Evolutionary conservation across 2,888 invertebrate genomes (phyloP), one percentile per base, ranked within the genome.

Genomic region (Chrysina gloriosa): DNA sequence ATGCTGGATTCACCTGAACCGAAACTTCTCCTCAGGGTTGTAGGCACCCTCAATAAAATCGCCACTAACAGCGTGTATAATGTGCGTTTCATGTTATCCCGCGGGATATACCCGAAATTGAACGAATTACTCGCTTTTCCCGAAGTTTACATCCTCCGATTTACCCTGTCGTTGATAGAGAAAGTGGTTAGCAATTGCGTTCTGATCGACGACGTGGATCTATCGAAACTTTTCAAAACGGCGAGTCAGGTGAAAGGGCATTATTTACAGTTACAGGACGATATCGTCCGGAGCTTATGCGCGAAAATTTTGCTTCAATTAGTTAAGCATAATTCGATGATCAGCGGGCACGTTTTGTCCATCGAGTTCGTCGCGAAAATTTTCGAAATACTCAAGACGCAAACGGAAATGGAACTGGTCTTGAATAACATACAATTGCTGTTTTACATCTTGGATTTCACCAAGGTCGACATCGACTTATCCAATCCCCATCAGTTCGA

Each of bases 391-490:
- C 21, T 66, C 45, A 66, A n/a, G n/a, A n/a, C 25, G 9, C n/a
- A 29, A 1, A 36, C 11, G 6, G 23, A 47, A 3, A 48, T 58
- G 9, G 48, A 66, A 36, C n/a, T 66, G 5, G 56, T 47, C 16
- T 9, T 34, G 2, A 48, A 29, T 21, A 58, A 36, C 25, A 14
- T 66, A 23, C 27, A 47, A 4, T 23, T 66, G 19, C 56, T 66
- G n/a, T 56, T 56, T 21, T 34, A 47, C 34, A 16, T 66, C n/a
- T 36, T 66, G 29, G 58, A 56, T n/a, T 21, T 58, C 5, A 5
- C 45, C 11, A 45, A 16, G 16, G 56, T 47, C 3, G 47, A 48
- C 9, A 21, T 23, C 3, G 45, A 47, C 3, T 23, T 66, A 3
- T 9, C 61, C 2, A 21, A 14, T 6, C 47, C 9, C 16, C 16